phyloP scores from a whole-genome alignment of 1,140 invertebrate species.

The Carposina sasakii region DNA sequence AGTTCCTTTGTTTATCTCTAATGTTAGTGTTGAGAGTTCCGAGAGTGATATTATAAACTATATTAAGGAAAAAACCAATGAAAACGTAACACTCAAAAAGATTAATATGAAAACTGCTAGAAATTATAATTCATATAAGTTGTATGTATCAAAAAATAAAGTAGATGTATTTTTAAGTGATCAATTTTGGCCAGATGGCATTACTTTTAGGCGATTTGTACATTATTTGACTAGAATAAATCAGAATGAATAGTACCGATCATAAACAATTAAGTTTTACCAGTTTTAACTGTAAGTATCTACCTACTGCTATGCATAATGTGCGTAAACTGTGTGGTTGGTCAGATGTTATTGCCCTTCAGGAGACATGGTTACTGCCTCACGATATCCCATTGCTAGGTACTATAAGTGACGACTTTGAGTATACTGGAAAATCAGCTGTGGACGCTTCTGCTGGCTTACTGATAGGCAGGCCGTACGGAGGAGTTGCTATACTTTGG shows the following conservation, averaged over 20 bases:
- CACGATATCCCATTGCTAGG: neutral
- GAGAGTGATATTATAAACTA: neutral
- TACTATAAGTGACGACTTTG: neutral
- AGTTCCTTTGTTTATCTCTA: neutral
- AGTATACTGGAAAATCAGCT: neutral
- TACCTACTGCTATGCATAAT: neutral
- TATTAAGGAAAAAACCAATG: slow-evolving; percentile 1
- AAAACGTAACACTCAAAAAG: neutral
- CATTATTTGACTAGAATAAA: neutral
- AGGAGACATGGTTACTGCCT: neutral
- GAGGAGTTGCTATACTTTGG: neutral
- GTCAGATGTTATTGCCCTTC: too few species aligned
- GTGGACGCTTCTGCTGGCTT: neutral
- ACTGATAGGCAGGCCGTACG: neutral
- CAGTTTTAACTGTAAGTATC: neutral
- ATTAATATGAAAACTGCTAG: neutral
- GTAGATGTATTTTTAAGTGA: neutral
- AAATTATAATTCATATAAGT: neutral
- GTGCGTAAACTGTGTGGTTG: neutral
- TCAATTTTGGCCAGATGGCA: neutral
- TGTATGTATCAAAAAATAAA: neutral
- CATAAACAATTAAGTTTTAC: neutral
- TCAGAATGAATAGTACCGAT: neutral
- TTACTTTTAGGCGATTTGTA: neutral
- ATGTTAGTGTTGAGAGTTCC: neutral